These are phyloP conservation scores for Aleiodes sp. DNA, from an alignment of 1,140 invertebrate species.

Conservation along the genomic window DNA sequence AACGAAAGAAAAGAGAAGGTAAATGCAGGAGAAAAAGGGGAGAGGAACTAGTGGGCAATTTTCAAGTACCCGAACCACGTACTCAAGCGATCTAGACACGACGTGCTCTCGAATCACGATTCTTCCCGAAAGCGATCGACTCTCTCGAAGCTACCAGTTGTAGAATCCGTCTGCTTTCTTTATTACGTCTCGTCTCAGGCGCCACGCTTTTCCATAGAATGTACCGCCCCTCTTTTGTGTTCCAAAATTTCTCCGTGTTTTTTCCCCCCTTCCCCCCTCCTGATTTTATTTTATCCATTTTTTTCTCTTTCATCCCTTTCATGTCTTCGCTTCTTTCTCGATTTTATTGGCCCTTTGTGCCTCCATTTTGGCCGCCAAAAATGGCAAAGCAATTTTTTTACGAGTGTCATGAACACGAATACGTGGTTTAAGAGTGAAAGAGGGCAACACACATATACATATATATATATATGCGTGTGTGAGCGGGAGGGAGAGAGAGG, in stretches of 20 bases:
- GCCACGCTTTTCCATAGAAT: constrained; percentile 18
- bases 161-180: constrained; percentile 31
- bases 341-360: neutral
- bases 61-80: constrained; percentile 27
- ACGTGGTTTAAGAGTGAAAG: too few species aligned
- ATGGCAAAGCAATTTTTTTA: neutral
- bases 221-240: neutral
- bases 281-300: neutral
- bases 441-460: too few species aligned
- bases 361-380: neutral
- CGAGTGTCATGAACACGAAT: neutral
- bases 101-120: constrained; percentile 32
- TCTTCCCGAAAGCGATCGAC: constrained; percentile 27
- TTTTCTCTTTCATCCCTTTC: neutral
- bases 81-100: constrained; percentile 27
- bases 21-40: neutral
- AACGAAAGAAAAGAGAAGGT: neutral
- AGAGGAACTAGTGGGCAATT: constrained; percentile 14
- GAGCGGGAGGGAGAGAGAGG: too few species aligned
- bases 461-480: too few species aligned
- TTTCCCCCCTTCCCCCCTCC: neutral
- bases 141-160: neutral
- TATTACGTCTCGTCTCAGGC: constrained; percentile 30
- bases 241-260: neutral
- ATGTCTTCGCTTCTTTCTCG: neutral